Evolutionary conservation across 2,113 vertebrate genomes (phyloP), one percentile per base, ranked within the genome.

Genomic region (Mionectes macconnelli): DNA sequence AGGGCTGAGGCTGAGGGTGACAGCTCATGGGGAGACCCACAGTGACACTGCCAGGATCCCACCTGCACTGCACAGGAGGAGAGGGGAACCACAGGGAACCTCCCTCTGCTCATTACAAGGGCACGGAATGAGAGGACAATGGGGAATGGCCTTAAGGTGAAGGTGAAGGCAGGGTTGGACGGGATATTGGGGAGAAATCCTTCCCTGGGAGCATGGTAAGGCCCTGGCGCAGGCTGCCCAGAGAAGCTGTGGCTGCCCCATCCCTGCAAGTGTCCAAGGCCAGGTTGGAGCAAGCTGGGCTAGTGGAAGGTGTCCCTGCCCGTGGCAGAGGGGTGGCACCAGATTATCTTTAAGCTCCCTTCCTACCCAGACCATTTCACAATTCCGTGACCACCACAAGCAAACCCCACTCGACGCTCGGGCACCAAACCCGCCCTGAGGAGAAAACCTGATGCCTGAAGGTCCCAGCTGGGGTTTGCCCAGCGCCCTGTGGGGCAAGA

Each of bases 361-460:
- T 14, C 55, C 55, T n/a, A 59, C n/a, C 56, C n/a, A 59, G 35
- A 35, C 50, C 50, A 30, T 6, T 31, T 12, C 55, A 56, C 8
- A 11, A n/a, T 21, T 57, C 56, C 13, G 22, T 35, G n/a, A 25
- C 57, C n/a, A 28, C 21, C 10, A 16, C 28, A 83, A 42, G 23
- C 23, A 55, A 57, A 55, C 5, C 9, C 56, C 33, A 5, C 33
- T 6, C 13, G 24, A 33, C 7, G 49, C 62, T 39, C 5, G 1
- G 1, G 47, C 47, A 57, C 12, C 24, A 18, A 57, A 42, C 31
- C 55, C 7, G 12, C 13, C 20, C 25, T 0, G 0, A 31, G 30
- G 28, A 59, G 18, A 20, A 31, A 12, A 30, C 44, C 23, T 27
- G 31, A 37, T 64, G 23, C 44, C 23, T 24, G 27, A 40, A 74